These are phyloP conservation scores for Tragelaphus eurycerus DNA, from an alignment of 2,797 vertebrate species.

Conservation along the genomic window DNA sequence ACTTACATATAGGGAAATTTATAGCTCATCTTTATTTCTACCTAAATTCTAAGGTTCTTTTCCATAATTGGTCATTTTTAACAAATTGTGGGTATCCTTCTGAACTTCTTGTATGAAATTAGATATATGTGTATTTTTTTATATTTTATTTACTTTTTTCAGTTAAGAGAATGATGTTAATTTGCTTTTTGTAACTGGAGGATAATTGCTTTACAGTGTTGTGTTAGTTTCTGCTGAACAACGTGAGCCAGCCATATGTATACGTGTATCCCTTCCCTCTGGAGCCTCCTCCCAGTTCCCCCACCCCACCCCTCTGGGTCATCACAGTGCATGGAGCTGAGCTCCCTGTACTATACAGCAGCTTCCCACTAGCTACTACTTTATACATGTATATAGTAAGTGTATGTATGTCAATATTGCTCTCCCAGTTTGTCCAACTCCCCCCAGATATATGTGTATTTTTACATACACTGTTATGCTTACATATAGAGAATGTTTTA, in stretches of 20 bases:
- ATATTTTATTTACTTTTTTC: neutral
- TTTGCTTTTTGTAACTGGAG: neutral
- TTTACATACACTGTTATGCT: neutral
- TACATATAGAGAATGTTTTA: neutral
- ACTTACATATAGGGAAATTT: neutral
- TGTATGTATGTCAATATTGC: neutral
- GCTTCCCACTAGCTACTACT: neutral
- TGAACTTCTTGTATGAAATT: neutral
- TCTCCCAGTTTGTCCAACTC: neutral
- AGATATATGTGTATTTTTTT: neutral
- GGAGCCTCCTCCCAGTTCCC: neutral
- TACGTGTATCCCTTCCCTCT: neutral
- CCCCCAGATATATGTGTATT: neutral
- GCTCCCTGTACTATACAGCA: neutral
- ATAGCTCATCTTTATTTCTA: neutral
- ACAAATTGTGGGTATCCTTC: neutral
- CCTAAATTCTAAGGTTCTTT: neutral
- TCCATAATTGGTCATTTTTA: neutral
- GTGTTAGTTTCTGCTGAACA: neutral
- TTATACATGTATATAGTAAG: neutral
- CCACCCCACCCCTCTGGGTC: neutral
- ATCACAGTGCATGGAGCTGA: neutral
- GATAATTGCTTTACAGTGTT: neutral
- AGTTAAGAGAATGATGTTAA: neutral
- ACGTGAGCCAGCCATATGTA: neutral